Evolutionary conservation across 1,140 invertebrate species (phyloP).

Genomic region (Aphidius ervi): DNA sequence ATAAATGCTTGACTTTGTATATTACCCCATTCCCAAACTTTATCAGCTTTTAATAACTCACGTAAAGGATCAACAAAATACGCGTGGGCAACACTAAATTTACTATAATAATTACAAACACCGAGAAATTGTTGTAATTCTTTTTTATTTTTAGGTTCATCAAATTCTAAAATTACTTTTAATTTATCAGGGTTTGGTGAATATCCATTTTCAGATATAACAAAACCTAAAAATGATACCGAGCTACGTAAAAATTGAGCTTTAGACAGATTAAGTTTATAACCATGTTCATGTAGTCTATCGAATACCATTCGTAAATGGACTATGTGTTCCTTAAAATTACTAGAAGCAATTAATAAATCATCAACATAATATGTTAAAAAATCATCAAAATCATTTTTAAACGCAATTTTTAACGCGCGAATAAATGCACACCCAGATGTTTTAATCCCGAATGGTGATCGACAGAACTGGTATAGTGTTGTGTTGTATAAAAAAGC

Average conservation of each 20-base stretch:
- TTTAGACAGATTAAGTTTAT: neutral
- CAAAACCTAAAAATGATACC: constrained; percentile 7
- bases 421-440: constrained; percentile 6
- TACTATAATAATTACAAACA: constrained; percentile 8
- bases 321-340: neutral
- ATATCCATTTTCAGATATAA: neutral
- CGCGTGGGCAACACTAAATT: constrained; percentile 1
- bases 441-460: constrained; percentile 2
- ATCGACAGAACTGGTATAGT: neutral
- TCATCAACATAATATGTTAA: constrained; percentile 11
- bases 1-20: neutral
- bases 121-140: constrained; percentile 5
- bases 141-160: neutral
- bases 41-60: neutral
- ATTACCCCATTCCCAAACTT: neutral
- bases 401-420: neutral
- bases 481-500: neutral
- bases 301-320: neutral
- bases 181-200: neutral
- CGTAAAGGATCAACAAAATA: constrained; percentile 5
- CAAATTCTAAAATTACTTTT: constrained; percentile 3
- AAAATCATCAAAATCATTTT: neutral
- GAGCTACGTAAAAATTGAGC: neutral
- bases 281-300: neutral
- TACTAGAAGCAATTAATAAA: neutral